A percentile compares a stretch with the other conserved stretches of the same genome.
Conservation (phyloP, 2,113 vertebrate species). For the Gymnorhina tibicen region DNA sequence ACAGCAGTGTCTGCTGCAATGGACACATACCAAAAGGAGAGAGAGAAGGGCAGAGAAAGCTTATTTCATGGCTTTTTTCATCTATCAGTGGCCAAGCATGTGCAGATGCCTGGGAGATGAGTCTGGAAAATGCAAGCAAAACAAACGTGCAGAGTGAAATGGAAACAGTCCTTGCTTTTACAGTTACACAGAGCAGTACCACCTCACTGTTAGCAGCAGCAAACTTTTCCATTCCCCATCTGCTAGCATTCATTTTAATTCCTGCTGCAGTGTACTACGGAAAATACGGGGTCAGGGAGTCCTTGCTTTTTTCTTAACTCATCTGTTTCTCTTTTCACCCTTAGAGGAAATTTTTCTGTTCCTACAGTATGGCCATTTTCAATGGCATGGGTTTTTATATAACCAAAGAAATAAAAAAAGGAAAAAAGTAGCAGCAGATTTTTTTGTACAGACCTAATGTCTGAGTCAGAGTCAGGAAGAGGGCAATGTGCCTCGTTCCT, state of each 20-base stretch:
- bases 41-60: not conserved
- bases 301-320: not conserved
- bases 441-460: conserved; percentile 1
- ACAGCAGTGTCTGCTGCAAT: not conserved
- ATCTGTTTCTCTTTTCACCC: not conserved
- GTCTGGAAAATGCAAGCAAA: conserved; percentile 8
- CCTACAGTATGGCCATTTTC: not conserved
- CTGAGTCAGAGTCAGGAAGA: conserved; percentile 3
- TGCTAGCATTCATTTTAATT: conserved; percentile 12
- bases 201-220: not conserved
- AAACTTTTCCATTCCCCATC: conserved; percentile 26
- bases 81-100: not conserved
- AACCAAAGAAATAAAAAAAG: not conserved
- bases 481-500: not conserved
- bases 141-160: not conserved
- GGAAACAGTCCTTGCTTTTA: not conserved
- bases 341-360: not conserved
- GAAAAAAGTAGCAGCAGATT: not conserved
- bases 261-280: not conserved
- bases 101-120: not conserved
- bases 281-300: not conserved
- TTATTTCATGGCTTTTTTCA: not conserved
- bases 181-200: not conserved
- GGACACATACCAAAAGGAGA: not conserved
- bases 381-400: not conserved